Evolutionary conservation across 2,888 invertebrate species (phyloP).

Genomic region (Agriopis aurantiaria): DNA sequence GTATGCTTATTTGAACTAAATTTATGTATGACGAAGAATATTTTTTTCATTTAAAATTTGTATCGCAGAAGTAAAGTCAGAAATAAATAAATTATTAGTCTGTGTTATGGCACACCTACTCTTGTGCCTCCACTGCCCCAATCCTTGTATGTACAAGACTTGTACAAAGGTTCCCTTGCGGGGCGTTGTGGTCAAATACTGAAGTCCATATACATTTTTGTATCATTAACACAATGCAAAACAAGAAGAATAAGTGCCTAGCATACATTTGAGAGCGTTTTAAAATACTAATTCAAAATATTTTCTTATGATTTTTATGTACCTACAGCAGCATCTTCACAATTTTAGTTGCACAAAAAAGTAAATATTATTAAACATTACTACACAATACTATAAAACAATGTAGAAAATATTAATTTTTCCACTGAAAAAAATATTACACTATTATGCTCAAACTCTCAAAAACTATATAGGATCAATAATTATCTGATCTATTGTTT

Average conservation of each 20-base stretch:
- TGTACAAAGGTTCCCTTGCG: no score
- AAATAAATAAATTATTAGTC: no score
- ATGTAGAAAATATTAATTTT: constrained; percentile 3
- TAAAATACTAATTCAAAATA: neutral
- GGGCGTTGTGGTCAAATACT: no score
- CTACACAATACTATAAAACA: neutral
- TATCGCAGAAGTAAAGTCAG: no score
- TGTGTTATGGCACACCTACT: no score
- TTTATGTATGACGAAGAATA: no score
- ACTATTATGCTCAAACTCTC: neutral
- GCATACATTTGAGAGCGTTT: neutral
- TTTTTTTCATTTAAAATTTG: no score
- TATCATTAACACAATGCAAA: neutral
- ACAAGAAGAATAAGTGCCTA: neutral
- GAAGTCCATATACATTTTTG: neutral
- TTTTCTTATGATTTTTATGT: neutral
- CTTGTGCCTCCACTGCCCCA: no score
- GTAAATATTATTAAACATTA: neutral
- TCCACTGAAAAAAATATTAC: neutral
- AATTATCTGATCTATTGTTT: neutral
- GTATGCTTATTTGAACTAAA: no score
- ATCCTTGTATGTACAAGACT: no score
- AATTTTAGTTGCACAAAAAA: neutral
- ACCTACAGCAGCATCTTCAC: neutral
- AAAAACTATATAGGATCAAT: neutral